Conservation (phyloP, 35 echinoderm and acorn worm genomes). For the Ophiothrix spiculata region DNA sequence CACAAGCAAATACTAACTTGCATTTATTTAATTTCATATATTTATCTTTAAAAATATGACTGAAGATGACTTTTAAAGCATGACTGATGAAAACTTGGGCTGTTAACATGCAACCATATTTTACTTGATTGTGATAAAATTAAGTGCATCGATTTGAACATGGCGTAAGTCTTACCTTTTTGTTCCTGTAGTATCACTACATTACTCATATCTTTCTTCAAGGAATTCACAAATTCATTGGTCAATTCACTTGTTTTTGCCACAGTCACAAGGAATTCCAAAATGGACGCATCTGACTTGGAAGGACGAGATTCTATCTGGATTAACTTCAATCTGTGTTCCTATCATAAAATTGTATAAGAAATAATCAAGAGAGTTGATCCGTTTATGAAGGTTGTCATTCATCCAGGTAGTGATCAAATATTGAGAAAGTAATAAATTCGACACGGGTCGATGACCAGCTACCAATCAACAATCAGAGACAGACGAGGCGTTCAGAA, state of each 20-base stretch:
- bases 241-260: not conserved
- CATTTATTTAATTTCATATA: too few relatives aligned
- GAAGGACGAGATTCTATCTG: slow-evolving; percentile 26
- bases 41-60: too few relatives aligned
- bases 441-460: too few relatives aligned
- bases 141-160: too few relatives aligned
- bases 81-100: too few relatives aligned
- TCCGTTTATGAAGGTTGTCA: not conserved
- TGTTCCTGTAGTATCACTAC: not conserved
- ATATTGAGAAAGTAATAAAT: not conserved
- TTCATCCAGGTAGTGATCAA: not conserved
- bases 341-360: not conserved
- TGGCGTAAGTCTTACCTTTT: slow-evolving; percentile 3
- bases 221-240: not conserved
- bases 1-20: too few relatives aligned
- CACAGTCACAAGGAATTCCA: slow-evolving; percentile 7
- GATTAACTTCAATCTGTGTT: not conserved
- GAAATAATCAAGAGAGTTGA: not conserved
- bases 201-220: not conserved
- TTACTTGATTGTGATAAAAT: too few relatives aligned
- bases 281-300: not conserved
- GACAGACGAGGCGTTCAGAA: too few relatives aligned
- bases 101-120: too few relatives aligned
- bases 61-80: too few relatives aligned
- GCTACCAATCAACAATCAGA: too few relatives aligned